A percentile compares a stretch with the other conserved stretches of the same genome.
Conservation (phyloP, 2,888 invertebrate species). For the Drosophila lacicola region DNA sequence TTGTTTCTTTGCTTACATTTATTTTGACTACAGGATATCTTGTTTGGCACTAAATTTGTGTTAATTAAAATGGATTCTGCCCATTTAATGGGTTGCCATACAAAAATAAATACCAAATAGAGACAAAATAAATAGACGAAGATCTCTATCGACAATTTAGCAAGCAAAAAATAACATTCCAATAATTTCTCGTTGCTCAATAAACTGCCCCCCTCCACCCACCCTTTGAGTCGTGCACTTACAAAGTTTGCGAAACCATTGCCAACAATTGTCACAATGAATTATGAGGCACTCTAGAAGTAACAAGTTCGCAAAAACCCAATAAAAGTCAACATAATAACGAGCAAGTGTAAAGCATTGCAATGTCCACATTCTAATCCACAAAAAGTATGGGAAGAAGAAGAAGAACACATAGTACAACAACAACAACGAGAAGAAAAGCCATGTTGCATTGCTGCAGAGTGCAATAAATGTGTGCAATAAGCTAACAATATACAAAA, state of each 20-base stretch:
- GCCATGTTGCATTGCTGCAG: constrained; percentile 32
- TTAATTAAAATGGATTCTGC: constrained; percentile 2
- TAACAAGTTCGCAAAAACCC: constrained; percentile 57
- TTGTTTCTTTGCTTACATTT: too few species aligned
- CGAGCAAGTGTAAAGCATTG: constrained; percentile 51
- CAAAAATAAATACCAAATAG: constrained; percentile 5
- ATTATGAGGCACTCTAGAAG: constrained; percentile 52
- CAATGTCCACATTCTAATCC: constrained; percentile 58
- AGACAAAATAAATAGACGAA: constrained; percentile 22
- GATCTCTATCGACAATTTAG: constrained; percentile 14
- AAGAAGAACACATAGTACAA: background rate
- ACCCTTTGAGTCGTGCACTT: background rate
- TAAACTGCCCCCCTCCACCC: background rate
- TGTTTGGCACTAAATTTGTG: fast-evolving
- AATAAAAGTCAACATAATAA: constrained; percentile 67
- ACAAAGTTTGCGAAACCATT: constrained; percentile 27
- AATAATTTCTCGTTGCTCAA: constrained; percentile 22
- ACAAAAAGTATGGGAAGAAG: constrained; percentile 21
- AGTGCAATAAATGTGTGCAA: constrained; percentile 68
- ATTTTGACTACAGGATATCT: background rate
- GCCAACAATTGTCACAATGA: constrained; percentile 58
- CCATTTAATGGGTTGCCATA: background rate
- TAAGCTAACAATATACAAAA: constrained; percentile 74
- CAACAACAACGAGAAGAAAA: constrained; percentile 11
- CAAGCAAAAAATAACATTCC: background rate